Conservation (phyloP, 2,113 vertebrate species). For the Dasyurus viverrinus region DNA sequence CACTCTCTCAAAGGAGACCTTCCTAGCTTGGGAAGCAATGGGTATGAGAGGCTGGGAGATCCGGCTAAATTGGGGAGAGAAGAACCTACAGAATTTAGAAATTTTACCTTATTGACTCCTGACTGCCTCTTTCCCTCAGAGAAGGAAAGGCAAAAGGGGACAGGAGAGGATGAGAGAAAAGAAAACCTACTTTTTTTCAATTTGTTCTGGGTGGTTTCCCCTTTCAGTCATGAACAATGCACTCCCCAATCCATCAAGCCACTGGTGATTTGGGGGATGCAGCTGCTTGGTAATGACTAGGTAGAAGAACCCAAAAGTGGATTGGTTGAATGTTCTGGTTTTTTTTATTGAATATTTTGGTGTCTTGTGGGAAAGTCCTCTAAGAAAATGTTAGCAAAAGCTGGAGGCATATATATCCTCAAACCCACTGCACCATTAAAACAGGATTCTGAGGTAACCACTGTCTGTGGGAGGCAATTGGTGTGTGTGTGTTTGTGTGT, state of each 20-base stretch:
- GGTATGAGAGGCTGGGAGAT: neutral
- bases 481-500: neutral
- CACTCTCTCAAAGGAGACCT: neutral
- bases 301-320: neutral
- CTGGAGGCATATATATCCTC: neutral
- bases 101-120: neutral
- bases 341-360: neutral
- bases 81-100: neutral
- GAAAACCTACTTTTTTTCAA: neutral
- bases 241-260: neutral
- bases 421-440: neutral
- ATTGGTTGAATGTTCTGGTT: neutral
- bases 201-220: neutral
- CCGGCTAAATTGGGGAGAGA: neutral
- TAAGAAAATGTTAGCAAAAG: neutral
- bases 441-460: neutral
- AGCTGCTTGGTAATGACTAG: neutral
- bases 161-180: neutral
- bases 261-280: neutral
- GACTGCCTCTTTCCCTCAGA: neutral
- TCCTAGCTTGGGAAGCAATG: neutral
- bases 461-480: neutral
- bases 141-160: neutral
- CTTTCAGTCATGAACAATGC: neutral
- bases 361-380: neutral